phyloP scores from a whole-genome alignment of 2,888 invertebrate species.

The Harpalus rubripes region DNA sequence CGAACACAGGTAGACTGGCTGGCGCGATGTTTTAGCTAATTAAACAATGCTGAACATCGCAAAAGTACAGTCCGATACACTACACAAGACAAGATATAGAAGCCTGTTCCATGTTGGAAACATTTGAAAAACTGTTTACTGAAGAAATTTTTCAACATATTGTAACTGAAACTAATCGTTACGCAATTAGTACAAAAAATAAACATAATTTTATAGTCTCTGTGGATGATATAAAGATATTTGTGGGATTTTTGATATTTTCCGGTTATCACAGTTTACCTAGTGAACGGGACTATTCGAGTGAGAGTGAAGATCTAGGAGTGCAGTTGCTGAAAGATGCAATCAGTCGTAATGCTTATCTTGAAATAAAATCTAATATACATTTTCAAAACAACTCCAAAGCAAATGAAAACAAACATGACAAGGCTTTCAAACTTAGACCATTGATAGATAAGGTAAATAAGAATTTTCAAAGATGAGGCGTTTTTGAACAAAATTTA shows the following conservation, averaged over 20 bases:
- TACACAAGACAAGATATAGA: slow-evolving; percentile 43
- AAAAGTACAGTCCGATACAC: no score
- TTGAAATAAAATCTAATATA: slow-evolving; percentile 60
- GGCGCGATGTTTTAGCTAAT: no score
- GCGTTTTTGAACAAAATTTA: slow-evolving; percentile 59
- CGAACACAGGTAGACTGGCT: no score
- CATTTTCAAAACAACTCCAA: slow-evolving; percentile 61
- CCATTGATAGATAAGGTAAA: slow-evolving; percentile 63
- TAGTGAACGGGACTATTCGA: slow-evolving; percentile 60
- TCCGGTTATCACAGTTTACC: slow-evolving; percentile 50
- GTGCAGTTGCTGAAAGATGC: slow-evolving; percentile 59
- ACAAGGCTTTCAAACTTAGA: slow-evolving; percentile 60
- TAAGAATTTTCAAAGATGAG: slow-evolving; percentile 40
- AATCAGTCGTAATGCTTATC: slow-evolving; percentile 57
- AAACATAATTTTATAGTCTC: slow-evolving; percentile 58
- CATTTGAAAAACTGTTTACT: slow-evolving; percentile 54
- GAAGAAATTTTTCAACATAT: slow-evolving; percentile 43
- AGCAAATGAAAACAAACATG: slow-evolving; percentile 62
- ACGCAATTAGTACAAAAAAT: slow-evolving; percentile 34
- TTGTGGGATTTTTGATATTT: slow-evolving; percentile 54
- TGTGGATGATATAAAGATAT: slow-evolving; percentile 55
- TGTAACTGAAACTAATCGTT: slow-evolving; percentile 24
- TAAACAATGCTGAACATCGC: no score
- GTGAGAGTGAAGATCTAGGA: slow-evolving; percentile 57
- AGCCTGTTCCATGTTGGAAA: slow-evolving; percentile 42